These are phyloP conservation scores for Naso thynnoides DNA, from an alignment of 2,797 vertebrate genomes.

Conservation along the genomic window DNA sequence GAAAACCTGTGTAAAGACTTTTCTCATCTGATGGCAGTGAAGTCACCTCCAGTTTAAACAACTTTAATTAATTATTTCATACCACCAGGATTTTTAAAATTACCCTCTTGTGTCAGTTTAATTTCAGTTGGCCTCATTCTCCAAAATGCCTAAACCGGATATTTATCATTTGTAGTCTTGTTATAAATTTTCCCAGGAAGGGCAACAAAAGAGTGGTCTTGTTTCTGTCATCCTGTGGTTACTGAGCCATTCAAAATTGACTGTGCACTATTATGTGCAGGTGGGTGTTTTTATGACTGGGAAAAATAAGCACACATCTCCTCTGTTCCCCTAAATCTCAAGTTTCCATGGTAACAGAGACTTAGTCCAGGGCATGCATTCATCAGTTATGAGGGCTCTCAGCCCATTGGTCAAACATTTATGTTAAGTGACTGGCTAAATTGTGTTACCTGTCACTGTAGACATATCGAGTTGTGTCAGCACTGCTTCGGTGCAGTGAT, in stretches of 20 bases:
- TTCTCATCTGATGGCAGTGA: background rate
- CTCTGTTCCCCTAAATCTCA: slow-evolving; percentile 70
- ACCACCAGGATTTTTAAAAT: background rate
- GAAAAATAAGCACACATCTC: slow-evolving; percentile 45
- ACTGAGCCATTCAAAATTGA: background rate
- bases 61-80: background rate
- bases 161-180: background rate
- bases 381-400: slow-evolving; percentile 63
- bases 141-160: slow-evolving; percentile 1
- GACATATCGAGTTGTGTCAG: slow-evolving; percentile 20
- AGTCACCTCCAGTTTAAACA: slow-evolving; percentile 6
- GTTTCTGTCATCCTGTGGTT: background rate
- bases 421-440: slow-evolving; percentile 50
- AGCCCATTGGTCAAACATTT: slow-evolving; percentile 69
- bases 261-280: slow-evolving; percentile 31
- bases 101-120: background rate
- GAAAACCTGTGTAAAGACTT: slow-evolving; percentile 25
- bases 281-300: slow-evolving; percentile 53
- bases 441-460: slow-evolving; percentile 35
- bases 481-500: background rate
- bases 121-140: background rate
- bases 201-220: background rate
- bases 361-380: slow-evolving; percentile 67
- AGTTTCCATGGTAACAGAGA: slow-evolving; percentile 83
- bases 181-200: background rate